These are phyloP conservation scores for Phocoena sinus DNA, from an alignment of 2,113 vertebrate genomes.

Conservation along the genomic window DNA sequence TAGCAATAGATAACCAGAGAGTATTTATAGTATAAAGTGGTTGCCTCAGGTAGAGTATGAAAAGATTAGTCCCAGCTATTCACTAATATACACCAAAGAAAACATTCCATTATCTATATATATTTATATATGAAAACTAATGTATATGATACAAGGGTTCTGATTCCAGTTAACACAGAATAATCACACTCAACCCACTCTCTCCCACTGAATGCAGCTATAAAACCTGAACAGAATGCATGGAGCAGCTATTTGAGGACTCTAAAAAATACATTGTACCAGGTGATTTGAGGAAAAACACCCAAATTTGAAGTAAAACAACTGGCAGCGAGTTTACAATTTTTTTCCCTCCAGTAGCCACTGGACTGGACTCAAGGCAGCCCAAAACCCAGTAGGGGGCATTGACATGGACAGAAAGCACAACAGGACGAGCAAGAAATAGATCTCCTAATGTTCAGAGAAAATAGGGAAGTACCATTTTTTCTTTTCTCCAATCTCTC, in stretches of 20 bases:
- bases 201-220: neutral
- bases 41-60: neutral
- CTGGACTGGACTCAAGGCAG: neutral
- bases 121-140: neutral
- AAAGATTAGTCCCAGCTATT: constrained; percentile 5
- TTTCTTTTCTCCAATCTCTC: neutral
- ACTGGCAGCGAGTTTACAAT: neutral
- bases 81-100: constrained; percentile 5
- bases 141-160: neutral
- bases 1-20: neutral
- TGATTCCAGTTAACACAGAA: constrained; percentile 29
- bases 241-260: neutral
- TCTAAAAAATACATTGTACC: neutral
- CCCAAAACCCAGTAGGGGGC: neutral
- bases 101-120: neutral
- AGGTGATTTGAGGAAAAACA: neutral
- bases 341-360: neutral
- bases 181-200: neutral
- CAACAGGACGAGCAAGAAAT: neutral
- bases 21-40: constrained; percentile 9
- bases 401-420: neutral
- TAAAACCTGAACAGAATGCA: neutral
- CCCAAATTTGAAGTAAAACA: constrained; percentile 21
- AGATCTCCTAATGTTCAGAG: neutral
- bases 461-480: neutral